Base-by-base conservation (phyloP, 2,888 invertebrate species). In the Julus scanicus region DNA sequence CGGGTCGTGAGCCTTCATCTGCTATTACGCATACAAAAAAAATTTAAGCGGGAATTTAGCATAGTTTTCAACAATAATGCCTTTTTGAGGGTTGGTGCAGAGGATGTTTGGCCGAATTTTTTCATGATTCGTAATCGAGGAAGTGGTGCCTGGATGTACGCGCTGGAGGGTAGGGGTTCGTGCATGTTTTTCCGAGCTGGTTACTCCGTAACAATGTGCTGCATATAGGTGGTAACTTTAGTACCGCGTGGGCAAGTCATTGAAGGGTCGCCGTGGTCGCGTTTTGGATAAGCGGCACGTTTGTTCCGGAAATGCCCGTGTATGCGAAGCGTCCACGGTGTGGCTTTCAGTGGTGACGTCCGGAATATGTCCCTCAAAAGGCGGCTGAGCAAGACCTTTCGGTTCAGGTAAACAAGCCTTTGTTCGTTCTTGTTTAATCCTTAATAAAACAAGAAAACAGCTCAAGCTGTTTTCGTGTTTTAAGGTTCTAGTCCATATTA, bases 101-200 rank as follows among this genome's bases (percentile, higher is more conserved):
- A 53, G 53, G 53, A 53, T 53, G 53, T 53, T 53, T 53, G 53
- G 53, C 53, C 53, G 53, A 53, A 53, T 53, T 53, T 53, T 53
- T 53, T 53, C 53, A 15, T 15, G 53, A 53, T 53, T 53, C 53
- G 53, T 53, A 53, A 53, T 53, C 8, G 53, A 86, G 86, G 86
- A 86, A 86, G 86, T n/a, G n/a, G n/a, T 86, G 86, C 86, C 86
- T 86, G 86, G 86, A 6, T 86, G 86, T 17, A 86, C 57, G 39
- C 49, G 11, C 17, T n/a, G n/a, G n/a, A n/a, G n/a, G n/a, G n/a
- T n/a, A n/a, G n/a, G n/a, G n/a, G n/a, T n/a, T n/a, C n/a, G n/a
- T n/a, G n/a, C n/a, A n/a, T n/a, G 48, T 48, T 48, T 48, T 48
- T 9, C 6, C 9, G 48, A 48, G 48, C 48, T 48, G 6, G 48